Conservation (phyloP, 2,888 invertebrate species). For the Carterocephalus palaemon region DNA sequence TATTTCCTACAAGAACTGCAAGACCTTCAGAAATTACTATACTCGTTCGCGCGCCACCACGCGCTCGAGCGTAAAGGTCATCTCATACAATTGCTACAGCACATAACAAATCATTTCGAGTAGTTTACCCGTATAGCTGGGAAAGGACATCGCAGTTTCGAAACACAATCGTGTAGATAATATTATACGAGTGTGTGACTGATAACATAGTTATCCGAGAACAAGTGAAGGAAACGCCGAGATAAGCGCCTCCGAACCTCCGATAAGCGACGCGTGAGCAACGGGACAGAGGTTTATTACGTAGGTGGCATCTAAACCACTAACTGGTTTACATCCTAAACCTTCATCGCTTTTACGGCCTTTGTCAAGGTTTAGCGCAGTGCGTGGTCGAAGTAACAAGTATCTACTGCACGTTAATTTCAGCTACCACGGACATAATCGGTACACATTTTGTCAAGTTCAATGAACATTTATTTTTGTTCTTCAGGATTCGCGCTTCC, state of each 20-base stretch:
- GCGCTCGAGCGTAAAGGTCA: constrained; percentile 68
- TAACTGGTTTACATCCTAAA: constrained; percentile 24
- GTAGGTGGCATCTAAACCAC: constrained; percentile 6
- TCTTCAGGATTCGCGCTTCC: too few relatives aligned
- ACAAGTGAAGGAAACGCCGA: constrained; percentile 43
- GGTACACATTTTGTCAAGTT: too few relatives aligned
- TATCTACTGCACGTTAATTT: too few relatives aligned
- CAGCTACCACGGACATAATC: too few relatives aligned
- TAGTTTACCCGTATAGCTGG: constrained; percentile 33
- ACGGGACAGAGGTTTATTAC: constrained; percentile 9
- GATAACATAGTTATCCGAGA: constrained; percentile 40
- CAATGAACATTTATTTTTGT: too few relatives aligned
- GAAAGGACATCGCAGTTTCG: constrained; percentile 32
- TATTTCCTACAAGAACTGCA: constrained; percentile 52
- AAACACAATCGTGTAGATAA: constrained; percentile 32
- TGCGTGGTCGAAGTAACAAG: too few relatives aligned
- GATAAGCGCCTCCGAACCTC: constrained; percentile 36
- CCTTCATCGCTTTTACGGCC: constrained; percentile 6
- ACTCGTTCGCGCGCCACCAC: constrained; percentile 69
- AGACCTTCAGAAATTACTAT: constrained; percentile 72
- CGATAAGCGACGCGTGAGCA: constrained; percentile 31
- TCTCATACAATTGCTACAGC: constrained; percentile 50
- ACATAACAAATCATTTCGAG: constrained; percentile 49
- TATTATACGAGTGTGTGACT: constrained; percentile 33
- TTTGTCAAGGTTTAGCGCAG: constrained; percentile 13